Conservation (phyloP, 2,888 invertebrate species). For the Drosophila flavopinicola region DNA sequence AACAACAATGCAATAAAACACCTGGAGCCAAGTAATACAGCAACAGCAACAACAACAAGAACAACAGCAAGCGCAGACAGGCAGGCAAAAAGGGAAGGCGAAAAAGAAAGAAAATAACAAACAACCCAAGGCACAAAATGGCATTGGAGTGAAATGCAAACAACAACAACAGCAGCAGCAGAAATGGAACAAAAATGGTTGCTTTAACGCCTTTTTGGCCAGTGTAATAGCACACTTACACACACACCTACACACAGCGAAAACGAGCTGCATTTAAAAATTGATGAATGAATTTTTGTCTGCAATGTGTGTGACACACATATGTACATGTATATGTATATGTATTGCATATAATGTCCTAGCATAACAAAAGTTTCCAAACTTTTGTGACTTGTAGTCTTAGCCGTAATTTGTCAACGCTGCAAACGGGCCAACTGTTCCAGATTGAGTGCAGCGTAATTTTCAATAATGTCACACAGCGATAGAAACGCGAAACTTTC, state of each 20-base stretch:
- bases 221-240: slow-evolving; percentile 59
- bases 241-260: slow-evolving; percentile 34
- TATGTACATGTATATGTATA: slow-evolving; percentile 1
- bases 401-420: slow-evolving; percentile 50
- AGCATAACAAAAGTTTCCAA: slow-evolving; percentile 31
- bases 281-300: slow-evolving; percentile 67
- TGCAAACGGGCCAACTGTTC: slow-evolving; percentile 5
- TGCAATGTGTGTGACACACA: background rate
- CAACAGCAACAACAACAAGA: slow-evolving; percentile 23
- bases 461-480: slow-evolving; percentile 13
- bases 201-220: slow-evolving; percentile 37
- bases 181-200: slow-evolving; percentile 34
- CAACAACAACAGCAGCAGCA: slow-evolving; percentile 11
- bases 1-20: slow-evolving; percentile 46
- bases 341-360: too few relatives aligned
- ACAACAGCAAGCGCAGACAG: slow-evolving; percentile 23
- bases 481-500: slow-evolving; percentile 3
- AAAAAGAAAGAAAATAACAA: slow-evolving; percentile 35
- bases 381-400: slow-evolving; percentile 38
- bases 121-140: slow-evolving; percentile 45
- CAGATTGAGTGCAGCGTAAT: slow-evolving; percentile 9
- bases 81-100: slow-evolving; percentile 7
- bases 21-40: slow-evolving; percentile 51
- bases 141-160: slow-evolving; percentile 44
- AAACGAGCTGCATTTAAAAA: slow-evolving; percentile 51